Percentiles rank a stretch among this genome's conserved stretches.
Evolutionary conservation across 2,888 invertebrate species (phyloP).

Genomic region (Phyllotreta cruciferae): DNA sequence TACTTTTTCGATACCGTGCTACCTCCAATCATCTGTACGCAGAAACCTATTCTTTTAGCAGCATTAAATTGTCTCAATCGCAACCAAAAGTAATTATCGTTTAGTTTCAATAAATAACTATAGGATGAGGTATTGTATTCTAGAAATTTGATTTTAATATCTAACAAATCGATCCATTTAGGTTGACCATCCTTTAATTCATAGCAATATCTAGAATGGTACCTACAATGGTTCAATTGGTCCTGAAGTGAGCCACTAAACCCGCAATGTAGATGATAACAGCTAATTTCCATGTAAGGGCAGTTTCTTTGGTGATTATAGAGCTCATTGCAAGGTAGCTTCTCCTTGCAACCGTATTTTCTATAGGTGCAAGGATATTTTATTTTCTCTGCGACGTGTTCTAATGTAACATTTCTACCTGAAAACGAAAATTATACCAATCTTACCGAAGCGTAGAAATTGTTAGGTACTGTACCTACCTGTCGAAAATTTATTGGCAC

Average conservation of each 20-base stretch:
- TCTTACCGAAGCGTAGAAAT: not conserved
- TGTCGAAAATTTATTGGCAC: conserved; percentile 1
- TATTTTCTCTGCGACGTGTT: conserved; percentile 2
- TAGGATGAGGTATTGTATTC: not conserved
- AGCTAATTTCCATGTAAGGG: not conserved
- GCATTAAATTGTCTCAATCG: not conserved
- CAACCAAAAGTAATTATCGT: conserved; percentile 16
- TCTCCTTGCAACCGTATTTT: conserved; percentile 1
- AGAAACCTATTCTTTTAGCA: not conserved
- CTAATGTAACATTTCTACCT: conserved; percentile 9
- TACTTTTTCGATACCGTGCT: conserved; percentile 1
- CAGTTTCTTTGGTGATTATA: conserved; percentile 8
- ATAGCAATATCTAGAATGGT: not conserved
- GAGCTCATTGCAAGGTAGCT: not conserved
- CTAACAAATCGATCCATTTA: too few relatives aligned
- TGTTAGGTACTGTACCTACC: not conserved
- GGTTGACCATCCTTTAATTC: too few relatives aligned
- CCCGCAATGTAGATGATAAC: not conserved
- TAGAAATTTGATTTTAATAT: not conserved
- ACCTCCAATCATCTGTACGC: conserved; percentile 6
- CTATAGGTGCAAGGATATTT: conserved; percentile 12
- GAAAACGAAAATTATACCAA: not conserved
- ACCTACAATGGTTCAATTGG: not conserved
- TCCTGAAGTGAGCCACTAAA: conserved; percentile 4
- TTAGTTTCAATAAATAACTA: not conserved